A percentile compares a stretch with the other conserved stretches of the same genome.
These are phyloP conservation scores for Sogatella furcifera DNA, from an alignment of 1,140 invertebrate species.

Conservation along the genomic window DNA sequence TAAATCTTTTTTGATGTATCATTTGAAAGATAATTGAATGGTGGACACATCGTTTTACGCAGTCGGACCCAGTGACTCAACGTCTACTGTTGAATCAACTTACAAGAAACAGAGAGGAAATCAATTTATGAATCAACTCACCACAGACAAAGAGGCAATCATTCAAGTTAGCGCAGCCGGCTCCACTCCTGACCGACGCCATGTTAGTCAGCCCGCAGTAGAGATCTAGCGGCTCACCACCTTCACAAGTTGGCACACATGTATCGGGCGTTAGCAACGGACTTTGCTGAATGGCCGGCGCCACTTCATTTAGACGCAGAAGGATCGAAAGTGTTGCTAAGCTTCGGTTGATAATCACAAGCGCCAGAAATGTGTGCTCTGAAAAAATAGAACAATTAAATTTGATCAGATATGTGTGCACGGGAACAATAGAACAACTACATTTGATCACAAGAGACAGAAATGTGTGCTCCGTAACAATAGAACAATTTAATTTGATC, in stretches of 20 bases:
- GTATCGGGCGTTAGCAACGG: slow-evolving; percentile 8
- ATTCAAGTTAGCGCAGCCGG: slow-evolving; percentile 57
- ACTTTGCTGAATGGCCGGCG: slow-evolving; percentile 32
- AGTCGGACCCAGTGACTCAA: no score
- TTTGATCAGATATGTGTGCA: no score
- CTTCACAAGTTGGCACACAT: neutral
- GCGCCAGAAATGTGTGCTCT: slow-evolving; percentile 53
- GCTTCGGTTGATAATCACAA: slow-evolving; percentile 50
- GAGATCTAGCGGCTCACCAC: slow-evolving; percentile 33
- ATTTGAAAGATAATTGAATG: no score
- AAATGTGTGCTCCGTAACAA: no score
- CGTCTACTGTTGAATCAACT: no score
- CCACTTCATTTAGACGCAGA: slow-evolving; percentile 40
- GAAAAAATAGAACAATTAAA: slow-evolving; percentile 21
- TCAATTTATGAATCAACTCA: slow-evolving; percentile 28
- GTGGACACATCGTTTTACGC: no score
- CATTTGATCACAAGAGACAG: no score
- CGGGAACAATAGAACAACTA: no score
- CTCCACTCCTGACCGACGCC: slow-evolving; percentile 57
- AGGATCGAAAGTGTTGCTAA: slow-evolving; percentile 52
- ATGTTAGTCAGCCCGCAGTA: slow-evolving; percentile 53
- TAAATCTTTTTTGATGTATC: no score
- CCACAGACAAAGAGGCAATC: slow-evolving; percentile 62
- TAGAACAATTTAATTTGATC: no score
- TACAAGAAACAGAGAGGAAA: no score